A percentile compares a stretch with the other conserved stretches of the same genome.
These are phyloP conservation scores for Tetragnatha versicolor DNA, from an alignment of 1,140 invertebrate species.

Conservation along the genomic window DNA sequence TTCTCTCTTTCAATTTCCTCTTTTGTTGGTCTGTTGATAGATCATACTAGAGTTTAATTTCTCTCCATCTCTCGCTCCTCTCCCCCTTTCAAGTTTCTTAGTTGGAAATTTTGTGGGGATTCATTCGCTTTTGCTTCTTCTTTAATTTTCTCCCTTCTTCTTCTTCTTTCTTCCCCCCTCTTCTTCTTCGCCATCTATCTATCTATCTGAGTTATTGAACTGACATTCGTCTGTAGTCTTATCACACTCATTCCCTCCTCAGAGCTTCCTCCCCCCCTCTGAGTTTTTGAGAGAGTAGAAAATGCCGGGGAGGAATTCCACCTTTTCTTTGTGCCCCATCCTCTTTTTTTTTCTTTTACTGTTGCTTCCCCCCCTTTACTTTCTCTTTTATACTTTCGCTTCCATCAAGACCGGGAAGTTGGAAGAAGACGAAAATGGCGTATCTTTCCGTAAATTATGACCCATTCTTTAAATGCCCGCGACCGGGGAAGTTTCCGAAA, in stretches of 20 bases:
- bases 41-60: constrained; percentile 52
- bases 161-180: neutral
- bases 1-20: constrained; percentile 48
- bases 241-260: constrained; percentile 29
- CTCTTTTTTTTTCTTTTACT: neutral
- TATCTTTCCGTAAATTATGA: constrained; percentile 27
- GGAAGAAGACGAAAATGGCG: neutral
- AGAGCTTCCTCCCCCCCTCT: neutral
- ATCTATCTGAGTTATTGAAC: constrained; percentile 54
- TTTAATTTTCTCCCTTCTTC: constrained; percentile 11
- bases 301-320: constrained; percentile 11
- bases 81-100: constrained; percentile 44
- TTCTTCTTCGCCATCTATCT: constrained; percentile 22
- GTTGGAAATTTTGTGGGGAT: constrained; percentile 49
- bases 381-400: constrained; percentile 16
- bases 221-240: constrained; percentile 46
- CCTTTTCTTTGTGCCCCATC: neutral
- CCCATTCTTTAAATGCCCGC: neutral
- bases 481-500: neutral
- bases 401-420: constrained; percentile 29
- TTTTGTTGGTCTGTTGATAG: constrained; percentile 53
- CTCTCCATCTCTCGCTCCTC: constrained; percentile 17
- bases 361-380: neutral
- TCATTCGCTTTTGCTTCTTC: neutral
- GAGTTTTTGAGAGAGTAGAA: constrained; percentile 5